A percentile compares a stretch with the other conserved stretches of the same genome.
These are phyloP conservation scores for Bucco capensis DNA, from an alignment of 2,113 vertebrate genomes.

Conservation along the genomic window DNA sequence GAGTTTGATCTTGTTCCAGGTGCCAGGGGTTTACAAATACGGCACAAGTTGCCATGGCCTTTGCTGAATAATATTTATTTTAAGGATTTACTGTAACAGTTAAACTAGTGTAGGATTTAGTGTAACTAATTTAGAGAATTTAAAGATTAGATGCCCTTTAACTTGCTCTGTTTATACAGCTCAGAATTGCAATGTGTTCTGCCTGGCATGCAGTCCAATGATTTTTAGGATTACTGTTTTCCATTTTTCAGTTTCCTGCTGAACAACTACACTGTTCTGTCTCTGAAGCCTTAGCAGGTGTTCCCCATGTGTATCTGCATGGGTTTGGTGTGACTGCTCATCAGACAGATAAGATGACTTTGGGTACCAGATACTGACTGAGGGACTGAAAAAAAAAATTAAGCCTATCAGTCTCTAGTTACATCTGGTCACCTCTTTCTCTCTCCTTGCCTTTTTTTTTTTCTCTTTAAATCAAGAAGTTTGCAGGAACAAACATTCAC, in stretches of 20 bases:
- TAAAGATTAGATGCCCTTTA: conserved; percentile 23
- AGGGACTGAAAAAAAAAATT: neutral
- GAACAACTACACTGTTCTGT: neutral
- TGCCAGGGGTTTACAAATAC: neutral
- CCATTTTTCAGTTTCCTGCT: neutral
- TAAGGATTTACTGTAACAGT: conserved; percentile 12
- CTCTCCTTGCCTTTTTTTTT: neutral
- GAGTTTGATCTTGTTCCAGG: neutral
- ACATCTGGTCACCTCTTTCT: neutral
- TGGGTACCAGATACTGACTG: neutral
- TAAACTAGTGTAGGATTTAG: conserved; percentile 25
- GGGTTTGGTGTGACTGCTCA: neutral
- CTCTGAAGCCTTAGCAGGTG: neutral
- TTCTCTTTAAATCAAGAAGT: neutral
- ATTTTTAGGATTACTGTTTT: neutral
- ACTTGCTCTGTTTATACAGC: conserved; percentile 5
- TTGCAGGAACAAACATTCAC: neutral
- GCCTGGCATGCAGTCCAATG: neutral
- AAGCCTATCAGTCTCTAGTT: neutral
- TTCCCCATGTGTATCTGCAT: neutral
- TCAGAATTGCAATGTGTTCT: neutral
- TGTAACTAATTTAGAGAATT: conserved; percentile 11
- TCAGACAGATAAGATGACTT: neutral
- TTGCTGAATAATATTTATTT: conserved; percentile 48
- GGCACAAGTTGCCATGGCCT: neutral